Base-by-base conservation (phyloP, 2,888 invertebrate genomes). In the Automeris io region DNA sequence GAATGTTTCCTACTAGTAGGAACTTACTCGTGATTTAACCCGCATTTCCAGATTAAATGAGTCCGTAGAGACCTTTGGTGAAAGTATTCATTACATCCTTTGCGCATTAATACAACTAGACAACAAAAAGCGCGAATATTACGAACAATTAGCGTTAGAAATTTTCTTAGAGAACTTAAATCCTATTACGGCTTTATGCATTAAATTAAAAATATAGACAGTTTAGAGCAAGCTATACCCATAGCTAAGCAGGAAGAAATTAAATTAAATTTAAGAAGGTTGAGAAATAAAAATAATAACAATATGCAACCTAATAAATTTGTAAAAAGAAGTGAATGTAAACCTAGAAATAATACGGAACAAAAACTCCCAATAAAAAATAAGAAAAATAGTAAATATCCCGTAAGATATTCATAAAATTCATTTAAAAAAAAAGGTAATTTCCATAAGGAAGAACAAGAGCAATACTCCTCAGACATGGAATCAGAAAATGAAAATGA, bases 211-310 rank as follows among this genome's bases (percentile, higher is more conserved):
- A 24, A 41, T 0, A 40, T 43, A 0, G 25, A 33, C 32, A 48
- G 51, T 7, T 9, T 54, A 26, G 49, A 53, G 0, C 47, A 49
- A 8, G 54, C 50, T 0, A 41, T 56, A 1, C 45, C 39, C 0
- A 21, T 47, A 12, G 57, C 50, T 0, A 53, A 49, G 43, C 50
- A 51, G 7, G 54, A 56, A n/a, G 51, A 55, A 31, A n/a, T n/a
- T n/a, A n/a, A n/a, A n/a, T n/a, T n/a, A n/a, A n/a, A n/a, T n/a
- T n/a, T n/a, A n/a, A n/a, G n/a, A n/a, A n/a, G n/a, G n/a, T n/a
- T n/a, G n/a, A n/a, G n/a, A n/a, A n/a, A 8, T 39, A 1, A 46
- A 53, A n/a, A 1, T 46, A 0, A 34, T 31, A 18, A 26, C 31
- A 18, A 46, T 26, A 1, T 32, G 34, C 2, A 5, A n/a, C n/a